A percentile compares a stretch with the other conserved stretches of the same genome.
phyloP scores from a whole-genome alignment of 2,888 invertebrate species.

The Platypus cylindrus region DNA sequence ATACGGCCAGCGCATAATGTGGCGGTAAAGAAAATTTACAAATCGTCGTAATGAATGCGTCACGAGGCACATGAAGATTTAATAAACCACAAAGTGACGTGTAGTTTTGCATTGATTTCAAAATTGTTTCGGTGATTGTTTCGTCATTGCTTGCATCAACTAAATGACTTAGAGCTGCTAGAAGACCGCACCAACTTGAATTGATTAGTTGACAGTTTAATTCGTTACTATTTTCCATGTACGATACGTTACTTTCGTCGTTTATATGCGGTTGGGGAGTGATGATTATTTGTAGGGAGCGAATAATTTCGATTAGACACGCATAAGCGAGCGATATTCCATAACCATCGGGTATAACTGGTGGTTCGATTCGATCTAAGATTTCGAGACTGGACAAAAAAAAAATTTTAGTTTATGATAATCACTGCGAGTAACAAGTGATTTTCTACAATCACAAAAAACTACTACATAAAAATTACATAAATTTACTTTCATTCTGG shows the following conservation, averaged over 20 bases:
- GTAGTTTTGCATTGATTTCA: conserved; percentile 83
- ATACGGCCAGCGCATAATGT: conserved; percentile 82
- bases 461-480: too few species aligned
- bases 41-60: conserved; percentile 88
- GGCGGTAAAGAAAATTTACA: conserved; percentile 95
- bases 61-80: conserved; percentile 64
- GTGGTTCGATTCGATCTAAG: conserved; percentile 91
- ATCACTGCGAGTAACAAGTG: too few species aligned
- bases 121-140: conserved; percentile 76
- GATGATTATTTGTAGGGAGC: conserved; percentile 67
- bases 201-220: conserved; percentile 67
- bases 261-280: conserved; percentile 39
- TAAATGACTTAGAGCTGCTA: conserved; percentile 81
- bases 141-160: conserved; percentile 96
- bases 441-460: too few species aligned
- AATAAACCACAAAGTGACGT: conserved; percentile 82
- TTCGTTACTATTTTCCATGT: conserved; percentile 35
- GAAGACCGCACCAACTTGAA: conserved; percentile 90
- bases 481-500: too few species aligned
- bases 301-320: conserved; percentile 81
- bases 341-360: conserved; percentile 90
- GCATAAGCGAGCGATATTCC: conserved; percentile 93
- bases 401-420: too few species aligned
- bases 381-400: conserved; percentile 79
- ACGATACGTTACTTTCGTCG: conserved; percentile 12